Conservation (phyloP, 2,888 invertebrate genomes). For the Pocota personata region DNA sequence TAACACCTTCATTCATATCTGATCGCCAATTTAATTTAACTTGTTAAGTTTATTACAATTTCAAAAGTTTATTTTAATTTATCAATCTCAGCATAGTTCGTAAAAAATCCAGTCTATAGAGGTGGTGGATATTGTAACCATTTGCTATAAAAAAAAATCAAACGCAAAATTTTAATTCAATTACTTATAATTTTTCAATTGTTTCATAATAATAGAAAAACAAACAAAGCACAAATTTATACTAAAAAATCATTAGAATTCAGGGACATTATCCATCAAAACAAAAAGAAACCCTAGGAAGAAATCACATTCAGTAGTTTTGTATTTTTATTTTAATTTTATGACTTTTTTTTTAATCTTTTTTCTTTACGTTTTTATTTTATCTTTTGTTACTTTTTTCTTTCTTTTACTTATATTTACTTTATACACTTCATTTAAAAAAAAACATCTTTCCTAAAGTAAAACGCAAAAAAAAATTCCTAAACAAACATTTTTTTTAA, state of each 20-base stretch:
- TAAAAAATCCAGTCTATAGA: slow-evolving; percentile 14
- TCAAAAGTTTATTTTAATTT: not conserved
- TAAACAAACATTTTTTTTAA: not conserved
- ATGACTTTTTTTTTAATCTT: slow-evolving; percentile 34
- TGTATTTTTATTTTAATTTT: not conserved
- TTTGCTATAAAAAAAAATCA: not conserved
- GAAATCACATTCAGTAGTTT: slow-evolving; percentile 48
- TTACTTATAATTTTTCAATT: slow-evolving; percentile 2
- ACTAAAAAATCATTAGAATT: slow-evolving; percentile 16
- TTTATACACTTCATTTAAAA: slow-evolving; percentile 59
- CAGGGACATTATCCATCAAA: slow-evolving; percentile 12
- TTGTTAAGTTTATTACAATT: not conserved
- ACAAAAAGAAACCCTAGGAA: slow-evolving; percentile 19
- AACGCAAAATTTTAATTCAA: not conserved
- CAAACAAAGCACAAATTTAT: slow-evolving; percentile 64
- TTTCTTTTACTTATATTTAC: slow-evolving; percentile 34
- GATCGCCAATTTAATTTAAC: not conserved
- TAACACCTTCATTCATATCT: too few species aligned
- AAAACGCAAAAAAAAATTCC: slow-evolving; percentile 12
- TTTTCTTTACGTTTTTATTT: slow-evolving; percentile 26
- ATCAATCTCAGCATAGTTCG: not conserved
- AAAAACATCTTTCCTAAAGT: not conserved
- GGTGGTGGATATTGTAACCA: slow-evolving; percentile 49
- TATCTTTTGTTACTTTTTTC: slow-evolving; percentile 44
- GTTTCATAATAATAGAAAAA: slow-evolving; percentile 15